Conservation (phyloP, 2,888 invertebrate species). For the Parnassius apollo region DNA sequence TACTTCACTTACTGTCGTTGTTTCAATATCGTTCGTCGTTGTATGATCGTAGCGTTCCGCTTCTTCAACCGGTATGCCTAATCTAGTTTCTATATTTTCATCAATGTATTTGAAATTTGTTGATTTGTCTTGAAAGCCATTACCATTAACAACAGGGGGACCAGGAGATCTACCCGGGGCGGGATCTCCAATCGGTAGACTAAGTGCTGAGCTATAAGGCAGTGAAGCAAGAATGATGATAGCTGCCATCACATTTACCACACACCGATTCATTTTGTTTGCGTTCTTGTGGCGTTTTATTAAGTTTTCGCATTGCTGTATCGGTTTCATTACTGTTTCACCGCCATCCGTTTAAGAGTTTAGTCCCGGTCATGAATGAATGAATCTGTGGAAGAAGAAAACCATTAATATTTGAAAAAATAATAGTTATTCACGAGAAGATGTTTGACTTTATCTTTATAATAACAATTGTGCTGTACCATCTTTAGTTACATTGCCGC, state of each 20-base stretch:
- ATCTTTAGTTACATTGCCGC: too few relatives aligned
- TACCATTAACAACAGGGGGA: constrained; percentile 61
- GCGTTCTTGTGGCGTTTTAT: constrained; percentile 12
- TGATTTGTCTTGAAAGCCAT: constrained; percentile 35
- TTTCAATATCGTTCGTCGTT: constrained; percentile 46
- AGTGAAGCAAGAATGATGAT: constrained; percentile 58
- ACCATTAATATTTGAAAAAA: not conserved
- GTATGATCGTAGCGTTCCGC: constrained; percentile 49
- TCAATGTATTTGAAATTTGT: constrained; percentile 27
- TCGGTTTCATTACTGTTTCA: constrained; percentile 13
- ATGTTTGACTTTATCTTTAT: too few relatives aligned
- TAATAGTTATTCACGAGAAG: too few relatives aligned
- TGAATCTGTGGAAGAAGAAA: constrained; percentile 4
- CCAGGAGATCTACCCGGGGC: constrained; percentile 85
- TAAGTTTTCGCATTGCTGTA: constrained; percentile 14
- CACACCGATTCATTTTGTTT: constrained; percentile 49
- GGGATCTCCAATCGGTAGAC: constrained; percentile 81
- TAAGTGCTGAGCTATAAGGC: constrained; percentile 68
- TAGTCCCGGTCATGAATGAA: not conserved
- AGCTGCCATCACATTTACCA: constrained; percentile 44
- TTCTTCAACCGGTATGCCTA: constrained; percentile 38
- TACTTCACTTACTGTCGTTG: constrained; percentile 47
- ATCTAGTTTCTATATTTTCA: constrained; percentile 34
- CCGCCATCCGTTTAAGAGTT: not conserved
- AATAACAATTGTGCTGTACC: too few relatives aligned